Percentiles rank a stretch among this genome's conserved stretches.
Evolutionary conservation across 2,888 invertebrate species (phyloP).

Genomic region (Cheilosia impressa): DNA sequence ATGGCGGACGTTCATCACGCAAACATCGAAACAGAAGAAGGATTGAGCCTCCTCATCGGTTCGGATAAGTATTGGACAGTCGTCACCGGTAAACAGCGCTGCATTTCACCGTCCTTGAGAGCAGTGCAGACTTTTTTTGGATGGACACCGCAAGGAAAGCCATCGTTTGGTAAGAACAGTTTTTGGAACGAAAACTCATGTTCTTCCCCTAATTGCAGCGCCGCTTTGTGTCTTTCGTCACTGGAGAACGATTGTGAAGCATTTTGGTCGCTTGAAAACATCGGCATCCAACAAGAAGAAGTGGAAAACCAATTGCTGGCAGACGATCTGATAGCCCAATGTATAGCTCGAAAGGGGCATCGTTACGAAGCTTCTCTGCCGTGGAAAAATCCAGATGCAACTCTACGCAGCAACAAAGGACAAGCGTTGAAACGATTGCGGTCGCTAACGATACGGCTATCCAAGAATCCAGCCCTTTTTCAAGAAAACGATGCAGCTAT

Average conservation of each 20-base stretch:
- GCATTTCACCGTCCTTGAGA: neutral
- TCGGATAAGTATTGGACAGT: conserved; percentile 15
- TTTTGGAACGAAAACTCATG: conserved; percentile 18
- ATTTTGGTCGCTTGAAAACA: conserved; percentile 21
- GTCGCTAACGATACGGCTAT: neutral
- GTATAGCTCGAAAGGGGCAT: neutral
- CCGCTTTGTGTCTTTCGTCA: neutral
- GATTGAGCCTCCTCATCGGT: conserved; percentile 2
- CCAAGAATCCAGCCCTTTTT: neutral
- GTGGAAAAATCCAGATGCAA: neutral
- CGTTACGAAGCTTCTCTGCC: conserved; percentile 21
- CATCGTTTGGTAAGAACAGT: conserved; percentile 7
- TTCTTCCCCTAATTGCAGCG: conserved; percentile 2
- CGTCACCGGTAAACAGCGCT: neutral
- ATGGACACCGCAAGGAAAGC: neutral
- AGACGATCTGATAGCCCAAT: neutral
- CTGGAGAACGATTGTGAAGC: conserved; percentile 7
- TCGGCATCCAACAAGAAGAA: conserved; percentile 23
- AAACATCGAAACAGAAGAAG: neutral
- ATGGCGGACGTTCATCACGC: neutral
- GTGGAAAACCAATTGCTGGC: conserved; percentile 12
- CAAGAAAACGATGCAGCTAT: conserved; percentile 12
- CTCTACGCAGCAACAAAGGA: neutral
- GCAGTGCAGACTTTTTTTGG: conserved; percentile 12
- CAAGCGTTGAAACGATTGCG: neutral